Percentiles rank a stretch among this genome's conserved stretches.
Evolutionary conservation across 2,888 invertebrate species (phyloP).

Genomic region (Leptinotarsa rubiginosa): DNA sequence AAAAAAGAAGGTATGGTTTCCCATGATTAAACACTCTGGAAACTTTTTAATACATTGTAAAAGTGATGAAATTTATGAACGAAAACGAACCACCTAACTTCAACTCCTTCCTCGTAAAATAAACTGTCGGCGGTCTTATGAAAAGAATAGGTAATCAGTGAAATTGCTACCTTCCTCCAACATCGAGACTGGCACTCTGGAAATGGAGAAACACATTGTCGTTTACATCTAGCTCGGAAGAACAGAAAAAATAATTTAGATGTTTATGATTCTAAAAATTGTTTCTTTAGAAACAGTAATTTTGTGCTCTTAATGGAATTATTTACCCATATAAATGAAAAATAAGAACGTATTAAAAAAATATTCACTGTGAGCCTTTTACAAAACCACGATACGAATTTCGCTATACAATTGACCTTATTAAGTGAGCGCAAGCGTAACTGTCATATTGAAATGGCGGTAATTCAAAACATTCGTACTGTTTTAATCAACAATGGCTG

Average conservation of each 20-base stretch:
- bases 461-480: too few relatives aligned
- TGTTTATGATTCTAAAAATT: neutral
- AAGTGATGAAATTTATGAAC: constrained; percentile 56
- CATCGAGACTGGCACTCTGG: neutral
- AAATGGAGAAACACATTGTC: constrained; percentile 9
- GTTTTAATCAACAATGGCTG: too few relatives aligned
- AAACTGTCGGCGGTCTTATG: constrained; percentile 50
- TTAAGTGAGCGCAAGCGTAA: too few relatives aligned
- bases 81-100: constrained; percentile 47
- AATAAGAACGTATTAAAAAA: too few relatives aligned
- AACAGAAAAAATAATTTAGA: neutral
- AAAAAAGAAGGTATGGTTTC: constrained; percentile 46
- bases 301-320: too few relatives aligned
- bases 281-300: neutral
- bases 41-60: constrained; percentile 59
- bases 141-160: constrained; percentile 58
- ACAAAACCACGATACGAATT: too few relatives aligned
- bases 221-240: constrained; percentile 21
- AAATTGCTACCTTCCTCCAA: constrained; percentile 52
- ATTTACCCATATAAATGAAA: too few relatives aligned
- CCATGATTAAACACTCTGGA: constrained; percentile 56
- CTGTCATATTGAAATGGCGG: too few relatives aligned
- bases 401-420: too few relatives aligned
- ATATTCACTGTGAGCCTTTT: too few relatives aligned
- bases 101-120: constrained; percentile 45